These are phyloP conservation scores for Cochlearius cochlearius DNA, from an alignment of 2,113 vertebrate species.

Conservation along the genomic window DNA sequence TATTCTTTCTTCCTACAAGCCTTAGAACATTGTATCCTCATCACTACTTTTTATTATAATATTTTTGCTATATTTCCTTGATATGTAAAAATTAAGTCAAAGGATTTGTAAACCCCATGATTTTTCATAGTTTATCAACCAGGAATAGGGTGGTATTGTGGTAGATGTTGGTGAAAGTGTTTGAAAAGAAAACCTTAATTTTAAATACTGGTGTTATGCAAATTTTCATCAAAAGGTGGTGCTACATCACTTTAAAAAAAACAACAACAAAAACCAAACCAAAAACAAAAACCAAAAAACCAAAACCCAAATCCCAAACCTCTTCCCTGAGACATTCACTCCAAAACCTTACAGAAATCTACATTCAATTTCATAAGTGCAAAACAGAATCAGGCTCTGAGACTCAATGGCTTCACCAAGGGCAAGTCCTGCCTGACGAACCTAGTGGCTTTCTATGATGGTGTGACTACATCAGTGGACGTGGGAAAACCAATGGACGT, in stretches of 20 bases:
- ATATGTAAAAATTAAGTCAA: neutral
- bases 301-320: too few relatives aligned
- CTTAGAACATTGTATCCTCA: neutral
- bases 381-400: neutral
- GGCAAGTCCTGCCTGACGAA: too few relatives aligned
- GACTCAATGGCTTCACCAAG: too few relatives aligned
- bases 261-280: too few relatives aligned
- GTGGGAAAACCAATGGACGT: too few relatives aligned
- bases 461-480: too few relatives aligned
- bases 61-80: neutral
- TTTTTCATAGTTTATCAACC: neutral
- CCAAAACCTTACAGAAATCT: neutral
- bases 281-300: too few relatives aligned
- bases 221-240: neutral
- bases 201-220: neutral
- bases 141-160: rapidly evolving
- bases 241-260: neutral
- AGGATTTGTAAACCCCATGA: rapidly evolving
- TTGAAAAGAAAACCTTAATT: neutral
- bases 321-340: neutral
- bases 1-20: neutral
- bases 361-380: neutral
- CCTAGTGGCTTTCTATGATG: too few relatives aligned
- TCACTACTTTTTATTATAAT: neutral
- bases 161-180: neutral